These are phyloP conservation scores for Plebejus anna DNA, from an alignment of 2,888 invertebrate genomes.

Conservation along the genomic window DNA sequence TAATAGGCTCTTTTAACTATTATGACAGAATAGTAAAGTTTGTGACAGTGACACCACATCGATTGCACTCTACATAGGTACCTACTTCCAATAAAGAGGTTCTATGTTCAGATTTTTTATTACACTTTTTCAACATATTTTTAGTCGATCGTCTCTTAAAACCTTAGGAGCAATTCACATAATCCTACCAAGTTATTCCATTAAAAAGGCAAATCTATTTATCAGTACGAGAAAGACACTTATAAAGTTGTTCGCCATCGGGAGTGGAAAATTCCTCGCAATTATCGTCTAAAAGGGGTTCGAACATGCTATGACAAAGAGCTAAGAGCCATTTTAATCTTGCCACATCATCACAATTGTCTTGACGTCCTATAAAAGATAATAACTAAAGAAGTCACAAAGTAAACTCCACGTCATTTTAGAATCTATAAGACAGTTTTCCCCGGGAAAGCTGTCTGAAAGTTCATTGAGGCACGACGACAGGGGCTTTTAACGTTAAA, in stretches of 20 bases:
- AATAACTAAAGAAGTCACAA: slow-evolving; percentile 16
- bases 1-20: no score
- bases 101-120: no score
- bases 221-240: background rate
- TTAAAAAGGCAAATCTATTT: background rate
- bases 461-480: slow-evolving; percentile 27
- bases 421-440: slow-evolving; percentile 27
- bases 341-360: slow-evolving; percentile 21
- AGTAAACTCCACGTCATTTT: slow-evolving; percentile 27
- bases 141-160: background rate
- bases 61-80: no score
- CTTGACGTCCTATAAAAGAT: slow-evolving; percentile 25
- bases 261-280: background rate
- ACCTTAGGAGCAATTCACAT: background rate
- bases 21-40: no score
- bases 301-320: background rate
- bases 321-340: slow-evolving; percentile 22
- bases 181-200: background rate
- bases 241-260: background rate
- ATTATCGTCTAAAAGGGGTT: slow-evolving; percentile 12
- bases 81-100: no score
- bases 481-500: slow-evolving; percentile 32
- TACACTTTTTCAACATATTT: background rate
- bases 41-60: no score
- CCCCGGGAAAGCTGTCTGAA: slow-evolving; percentile 10